These are phyloP conservation scores for Aplodontia rufa DNA, from an alignment of 2,113 vertebrate genomes.

Conservation along the genomic window DNA sequence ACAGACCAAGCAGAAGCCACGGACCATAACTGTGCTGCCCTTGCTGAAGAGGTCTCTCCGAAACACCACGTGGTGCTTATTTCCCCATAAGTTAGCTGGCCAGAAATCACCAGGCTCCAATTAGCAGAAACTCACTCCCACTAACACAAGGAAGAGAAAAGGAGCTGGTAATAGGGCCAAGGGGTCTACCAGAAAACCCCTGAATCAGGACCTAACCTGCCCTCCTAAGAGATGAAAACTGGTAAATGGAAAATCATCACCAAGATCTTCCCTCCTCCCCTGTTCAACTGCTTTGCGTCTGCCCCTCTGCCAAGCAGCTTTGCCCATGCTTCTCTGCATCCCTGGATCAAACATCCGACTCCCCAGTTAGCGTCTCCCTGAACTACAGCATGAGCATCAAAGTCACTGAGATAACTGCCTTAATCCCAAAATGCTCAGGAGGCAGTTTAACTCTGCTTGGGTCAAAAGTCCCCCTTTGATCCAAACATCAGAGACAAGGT, in stretches of 20 bases:
- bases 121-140: constrained; percentile 41
- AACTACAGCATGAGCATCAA: neutral
- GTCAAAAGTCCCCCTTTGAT: constrained; percentile 17
- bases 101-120: constrained; percentile 37
- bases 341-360: neutral
- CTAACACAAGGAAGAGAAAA: neutral
- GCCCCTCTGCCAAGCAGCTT: neutral
- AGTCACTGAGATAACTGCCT: neutral
- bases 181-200: constrained; percentile 8
- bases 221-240: neutral
- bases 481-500: constrained; percentile 46
- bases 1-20: neutral
- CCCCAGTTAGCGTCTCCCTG: neutral
- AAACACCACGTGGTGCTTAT: neutral
- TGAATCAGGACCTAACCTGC: neutral
- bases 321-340: neutral
- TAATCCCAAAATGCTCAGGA: constrained; percentile 35
- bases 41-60: neutral
- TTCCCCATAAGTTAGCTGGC: neutral
- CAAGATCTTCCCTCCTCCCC: neutral
- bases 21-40: neutral
- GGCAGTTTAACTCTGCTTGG: neutral
- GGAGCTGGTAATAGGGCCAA: neutral
- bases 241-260: constrained; percentile 25
- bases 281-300: neutral